A percentile compares a stretch with the other conserved stretches of the same genome.
These are phyloP conservation scores for Clarias gariepinus DNA, from an alignment of 2,113 vertebrate genomes.

Conservation along the genomic window DNA sequence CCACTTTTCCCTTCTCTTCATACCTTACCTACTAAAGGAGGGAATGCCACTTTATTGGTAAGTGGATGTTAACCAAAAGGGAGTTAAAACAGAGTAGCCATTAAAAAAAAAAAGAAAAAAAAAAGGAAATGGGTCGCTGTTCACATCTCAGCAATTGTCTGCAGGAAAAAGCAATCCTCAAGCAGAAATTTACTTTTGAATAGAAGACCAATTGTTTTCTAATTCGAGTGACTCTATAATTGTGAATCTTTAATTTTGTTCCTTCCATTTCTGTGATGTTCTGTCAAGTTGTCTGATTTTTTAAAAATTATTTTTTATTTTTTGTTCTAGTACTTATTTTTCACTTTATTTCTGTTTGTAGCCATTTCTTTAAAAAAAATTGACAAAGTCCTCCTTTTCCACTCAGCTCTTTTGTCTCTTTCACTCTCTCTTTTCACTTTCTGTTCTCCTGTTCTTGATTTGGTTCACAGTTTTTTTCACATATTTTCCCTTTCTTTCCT, in stretches of 20 bases:
- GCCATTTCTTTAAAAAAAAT: constrained; percentile 68
- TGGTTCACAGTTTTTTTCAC: constrained; percentile 68
- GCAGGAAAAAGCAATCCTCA: constrained; percentile 85
- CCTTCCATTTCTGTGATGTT: constrained; percentile 87
- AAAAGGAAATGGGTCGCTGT: constrained; percentile 90
- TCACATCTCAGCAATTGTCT: constrained; percentile 96
- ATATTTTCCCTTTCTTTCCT: constrained; percentile 67
- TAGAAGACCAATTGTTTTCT: constrained; percentile 90
- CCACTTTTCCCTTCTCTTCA: constrained; percentile 99
- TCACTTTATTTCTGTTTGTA: constrained; percentile 62
- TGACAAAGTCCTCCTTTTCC: constrained; percentile 77
- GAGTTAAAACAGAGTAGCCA: constrained; percentile 90
- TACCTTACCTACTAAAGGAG: constrained; percentile 99
- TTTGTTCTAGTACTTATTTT: constrained; percentile 58
- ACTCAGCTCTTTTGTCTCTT: constrained; percentile 70
- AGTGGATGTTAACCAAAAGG: constrained; percentile 99
- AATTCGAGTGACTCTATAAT: constrained; percentile 95
- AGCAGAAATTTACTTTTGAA: constrained; percentile 85
- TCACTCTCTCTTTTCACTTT: constrained; percentile 65
- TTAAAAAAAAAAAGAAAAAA: constrained; percentile 63
- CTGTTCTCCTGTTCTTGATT: constrained; percentile 64
- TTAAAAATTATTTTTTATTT: constrained; percentile 59
- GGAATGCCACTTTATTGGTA: constrained; percentile 99
- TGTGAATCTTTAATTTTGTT: constrained; percentile 90
- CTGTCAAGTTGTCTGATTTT: constrained; percentile 83